phyloP scores from a whole-genome alignment of 2,888 invertebrate species.

The Teleogryllus oceanicus region DNA sequence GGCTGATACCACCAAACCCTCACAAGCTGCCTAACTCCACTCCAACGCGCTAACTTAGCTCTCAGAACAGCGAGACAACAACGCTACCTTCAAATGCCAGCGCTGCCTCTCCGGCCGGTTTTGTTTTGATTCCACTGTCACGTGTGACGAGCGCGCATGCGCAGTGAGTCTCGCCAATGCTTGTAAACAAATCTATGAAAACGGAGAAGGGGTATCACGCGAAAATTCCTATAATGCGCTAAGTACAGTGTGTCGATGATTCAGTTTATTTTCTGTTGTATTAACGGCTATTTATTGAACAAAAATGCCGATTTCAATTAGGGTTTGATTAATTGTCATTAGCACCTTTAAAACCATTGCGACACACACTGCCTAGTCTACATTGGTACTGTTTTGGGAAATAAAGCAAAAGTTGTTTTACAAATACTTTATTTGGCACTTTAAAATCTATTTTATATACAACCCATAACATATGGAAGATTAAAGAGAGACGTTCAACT shows the following conservation, averaged over 20 bases:
- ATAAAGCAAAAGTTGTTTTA: background rate
- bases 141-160: constrained; percentile 32
- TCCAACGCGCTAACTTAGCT: background rate
- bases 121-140: constrained; percentile 23
- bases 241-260: too few species aligned
- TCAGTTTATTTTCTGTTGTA: too few species aligned
- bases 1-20: background rate
- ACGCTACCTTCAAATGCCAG: constrained; percentile 19
- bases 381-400: background rate
- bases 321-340: too few species aligned
- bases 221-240: too few species aligned
- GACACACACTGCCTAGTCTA: too few species aligned
- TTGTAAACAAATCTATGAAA: constrained; percentile 29
- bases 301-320: too few species aligned
- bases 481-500: constrained; percentile 24
- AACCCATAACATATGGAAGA: constrained; percentile 23
- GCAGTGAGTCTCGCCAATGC: constrained; percentile 1
- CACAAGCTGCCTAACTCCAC: constrained; percentile 27
- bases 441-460: constrained; percentile 21
- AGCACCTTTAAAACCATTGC: too few species aligned
- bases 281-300: too few species aligned
- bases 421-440: constrained; percentile 26
- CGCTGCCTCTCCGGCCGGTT: constrained; percentile 23
- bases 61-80: background rate
- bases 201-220: background rate